Percentiles rank a stretch among this genome's conserved stretches.
Conservation (phyloP, 2,113 vertebrate species). For the Addax nasomaculatus region DNA sequence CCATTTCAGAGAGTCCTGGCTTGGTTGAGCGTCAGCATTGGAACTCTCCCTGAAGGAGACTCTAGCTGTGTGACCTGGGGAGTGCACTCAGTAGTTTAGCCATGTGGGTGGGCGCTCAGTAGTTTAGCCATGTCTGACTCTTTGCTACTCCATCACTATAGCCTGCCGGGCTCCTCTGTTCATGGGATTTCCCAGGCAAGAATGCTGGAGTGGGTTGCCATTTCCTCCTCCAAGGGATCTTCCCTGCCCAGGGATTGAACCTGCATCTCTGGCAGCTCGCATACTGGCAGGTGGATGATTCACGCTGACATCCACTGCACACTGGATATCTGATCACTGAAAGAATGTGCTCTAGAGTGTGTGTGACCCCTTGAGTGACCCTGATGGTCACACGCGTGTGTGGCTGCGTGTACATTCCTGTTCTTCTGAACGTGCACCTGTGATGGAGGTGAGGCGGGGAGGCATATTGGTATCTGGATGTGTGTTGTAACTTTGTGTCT, state of each 20-base stretch:
- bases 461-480: background rate
- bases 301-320: background rate
- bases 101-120: background rate
- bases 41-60: background rate
- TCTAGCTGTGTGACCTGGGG: background rate
- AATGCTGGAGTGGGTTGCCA: background rate
- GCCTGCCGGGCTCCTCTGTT: background rate
- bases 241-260: background rate
- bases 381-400: accelerated
- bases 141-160: background rate
- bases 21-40: accelerated
- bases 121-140: accelerated
- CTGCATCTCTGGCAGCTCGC: background rate
- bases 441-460: too few species aligned
- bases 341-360: accelerated
- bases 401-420: background rate
- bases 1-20: background rate
- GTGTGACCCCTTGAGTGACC: background rate
- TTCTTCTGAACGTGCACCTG: background rate
- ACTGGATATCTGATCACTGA: background rate
- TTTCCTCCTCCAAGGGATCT: background rate
- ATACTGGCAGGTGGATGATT: background rate
- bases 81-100: too few species aligned
- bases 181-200: background rate
- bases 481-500: background rate